phyloP scores from a whole-genome alignment of 2,888 invertebrate genomes.

The Autographa gamma region DNA sequence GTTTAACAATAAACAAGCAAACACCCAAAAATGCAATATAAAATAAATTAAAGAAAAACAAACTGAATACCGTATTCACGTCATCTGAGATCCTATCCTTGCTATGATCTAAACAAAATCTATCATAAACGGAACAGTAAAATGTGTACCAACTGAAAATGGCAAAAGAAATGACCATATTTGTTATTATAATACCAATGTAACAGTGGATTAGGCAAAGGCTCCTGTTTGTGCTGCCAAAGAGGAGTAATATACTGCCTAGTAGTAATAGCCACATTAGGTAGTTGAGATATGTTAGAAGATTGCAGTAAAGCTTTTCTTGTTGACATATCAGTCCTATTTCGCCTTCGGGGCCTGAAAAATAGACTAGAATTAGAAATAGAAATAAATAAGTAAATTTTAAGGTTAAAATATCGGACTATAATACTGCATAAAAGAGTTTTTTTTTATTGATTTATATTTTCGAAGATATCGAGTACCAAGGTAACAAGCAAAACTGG shows the following conservation, averaged over 20 bases:
- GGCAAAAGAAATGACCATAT: not conserved
- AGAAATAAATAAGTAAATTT: no score
- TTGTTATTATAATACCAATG: constrained; percentile 1
- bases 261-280: constrained; percentile 29
- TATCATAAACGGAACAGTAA: not conserved
- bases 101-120: constrained; percentile 8
- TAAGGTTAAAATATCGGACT: no score
- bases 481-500: no score
- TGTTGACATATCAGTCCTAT: constrained; percentile 11
- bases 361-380: not conserved
- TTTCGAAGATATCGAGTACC: no score
- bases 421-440: no score
- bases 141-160: constrained; percentile 14
- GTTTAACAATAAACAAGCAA: constrained; percentile 1
- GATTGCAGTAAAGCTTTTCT: not conserved
- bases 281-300: constrained; percentile 13
- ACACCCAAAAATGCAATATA: not conserved
- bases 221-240: not conserved
- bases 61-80: fast-evolving
- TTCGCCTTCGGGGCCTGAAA: constrained; percentile 27
- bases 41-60: constrained; percentile 24
- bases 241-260: not conserved
- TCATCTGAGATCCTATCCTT: not conserved
- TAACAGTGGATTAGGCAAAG: constrained; percentile 25
- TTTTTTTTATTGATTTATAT: no score